Evolutionary conservation across 2,888 invertebrate species (phyloP).

Genomic region (Corythucha ciliata): DNA sequence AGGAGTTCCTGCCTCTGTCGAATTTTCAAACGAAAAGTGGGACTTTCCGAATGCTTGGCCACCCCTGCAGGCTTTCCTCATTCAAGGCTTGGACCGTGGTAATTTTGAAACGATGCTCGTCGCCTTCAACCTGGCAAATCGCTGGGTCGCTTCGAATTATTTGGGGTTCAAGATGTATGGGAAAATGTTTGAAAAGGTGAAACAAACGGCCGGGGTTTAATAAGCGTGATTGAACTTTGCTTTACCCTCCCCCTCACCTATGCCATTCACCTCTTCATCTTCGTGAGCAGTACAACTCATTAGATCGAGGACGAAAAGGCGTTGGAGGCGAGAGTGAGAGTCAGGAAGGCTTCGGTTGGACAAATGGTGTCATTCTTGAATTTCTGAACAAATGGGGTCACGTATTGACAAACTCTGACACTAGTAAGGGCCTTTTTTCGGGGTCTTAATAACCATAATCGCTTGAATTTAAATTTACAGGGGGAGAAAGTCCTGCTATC

Average conservation of each 20-base stretch:
- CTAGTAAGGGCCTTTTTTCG: too few species aligned
- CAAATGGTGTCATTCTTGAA: slow-evolving; percentile 81
- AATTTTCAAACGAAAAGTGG: slow-evolving; percentile 63
- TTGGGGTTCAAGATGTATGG: slow-evolving; percentile 48
- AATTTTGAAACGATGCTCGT: slow-evolving; percentile 47
- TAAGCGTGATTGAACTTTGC: too few species aligned
- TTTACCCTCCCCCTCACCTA: too few species aligned
- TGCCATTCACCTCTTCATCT: too few species aligned
- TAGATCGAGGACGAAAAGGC: slow-evolving; percentile 55
- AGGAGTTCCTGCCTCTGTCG: slow-evolving; percentile 59
- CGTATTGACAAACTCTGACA: too few species aligned
- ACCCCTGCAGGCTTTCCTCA: slow-evolving; percentile 64
- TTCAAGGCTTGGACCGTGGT: slow-evolving; percentile 55
- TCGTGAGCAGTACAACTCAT: slow-evolving; percentile 54
- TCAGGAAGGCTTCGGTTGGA: slow-evolving; percentile 90
- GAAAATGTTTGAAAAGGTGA: slow-evolving; percentile 62
- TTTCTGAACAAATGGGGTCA: slow-evolving; percentile 52
- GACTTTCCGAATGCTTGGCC: slow-evolving; percentile 82
- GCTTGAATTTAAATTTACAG: too few species aligned
- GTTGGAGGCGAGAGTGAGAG: slow-evolving; percentile 86
- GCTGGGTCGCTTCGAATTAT: slow-evolving; percentile 59
- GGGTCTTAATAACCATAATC: too few species aligned
- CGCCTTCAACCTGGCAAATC: slow-evolving; percentile 55
- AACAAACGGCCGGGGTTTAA: too few species aligned
- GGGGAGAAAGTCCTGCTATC: too few species aligned